Base-by-base conservation (phyloP, 2,888 invertebrate species). In the Eupithecia abbreviata region DNA sequence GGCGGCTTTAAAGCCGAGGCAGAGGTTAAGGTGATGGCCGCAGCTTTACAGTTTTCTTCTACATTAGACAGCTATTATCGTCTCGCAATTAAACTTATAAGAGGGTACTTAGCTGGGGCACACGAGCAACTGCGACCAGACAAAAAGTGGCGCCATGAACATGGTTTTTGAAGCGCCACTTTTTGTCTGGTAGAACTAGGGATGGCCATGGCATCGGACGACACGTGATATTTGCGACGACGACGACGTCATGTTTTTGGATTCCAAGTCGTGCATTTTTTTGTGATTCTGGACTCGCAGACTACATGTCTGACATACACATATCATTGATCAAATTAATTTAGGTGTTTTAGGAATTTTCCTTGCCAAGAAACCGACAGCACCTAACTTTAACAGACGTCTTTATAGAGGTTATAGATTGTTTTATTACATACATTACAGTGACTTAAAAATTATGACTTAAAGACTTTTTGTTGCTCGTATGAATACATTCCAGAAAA, bases 21-120 rank as follows among this genome's bases (percentile, higher is more conserved):
- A 62, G 30, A 62, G 62, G 62, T 62, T 62, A 62, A 62, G 62
- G 62, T 62, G 62, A 18, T 62, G 30, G 10, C 62, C 12, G 30
- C 12, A 62, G 30, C 62, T 62, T 62, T 62, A 62, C 62, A 30
- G 62, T 30, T 62, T 62, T 66, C 66, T 66, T 66, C 66, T 66
- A 66, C 42, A 66, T 66, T 18, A 42, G 41, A 66, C 7, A 42
- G 15, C 42, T 15, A 66, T 66, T 42, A 66, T 15, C 7, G 15
- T 42, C 42, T 66, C 42, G 42, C 66, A 66, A 41, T 66, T 66
- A 66, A 62, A 62, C 1, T 18, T 58, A 58, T 58, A 58, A 58
- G 58, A 62, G 62, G 62, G 30, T 62, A 62, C 62, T 62, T 62
- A 62, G 62, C 30, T 62, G 12, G 12, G 18, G 1, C 30, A 30